Evolutionary conservation across 2,888 invertebrate species (phyloP).

Genomic region (Clitarchus hookeri): DNA sequence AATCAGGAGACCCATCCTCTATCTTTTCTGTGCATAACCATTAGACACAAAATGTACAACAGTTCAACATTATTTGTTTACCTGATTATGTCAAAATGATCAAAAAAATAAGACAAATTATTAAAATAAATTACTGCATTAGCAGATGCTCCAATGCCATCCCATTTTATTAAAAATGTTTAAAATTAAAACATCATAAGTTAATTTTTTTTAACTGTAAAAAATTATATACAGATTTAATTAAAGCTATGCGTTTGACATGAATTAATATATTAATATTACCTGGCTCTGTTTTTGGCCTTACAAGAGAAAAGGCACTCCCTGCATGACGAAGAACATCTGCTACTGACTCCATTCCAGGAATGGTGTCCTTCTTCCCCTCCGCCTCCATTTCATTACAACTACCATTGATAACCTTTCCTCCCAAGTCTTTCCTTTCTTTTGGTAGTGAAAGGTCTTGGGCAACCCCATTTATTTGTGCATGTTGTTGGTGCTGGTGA

Average conservation of each 20-base stretch:
- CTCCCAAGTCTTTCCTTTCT: conserved; percentile 43
- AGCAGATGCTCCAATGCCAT: no score
- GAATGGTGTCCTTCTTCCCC: conserved; percentile 44
- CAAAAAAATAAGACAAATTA: no score
- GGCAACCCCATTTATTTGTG: conserved; percentile 64
- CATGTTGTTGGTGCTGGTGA: conserved; percentile 44
- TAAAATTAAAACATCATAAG: no score
- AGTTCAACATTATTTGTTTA: no score
- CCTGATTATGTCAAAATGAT: no score
- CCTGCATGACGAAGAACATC: conserved; percentile 77
- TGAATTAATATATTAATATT: conserved; percentile 38
- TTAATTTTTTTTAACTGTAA: neutral
- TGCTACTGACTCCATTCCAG: conserved; percentile 69
- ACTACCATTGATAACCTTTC: conserved; percentile 49
- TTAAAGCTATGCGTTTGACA: neutral
- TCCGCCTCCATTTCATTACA: conserved; percentile 39
- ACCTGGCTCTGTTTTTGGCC: conserved; percentile 83
- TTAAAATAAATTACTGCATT: no score
- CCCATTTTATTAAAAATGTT: no score
- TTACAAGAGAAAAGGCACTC: conserved; percentile 85
- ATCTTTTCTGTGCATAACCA: no score
- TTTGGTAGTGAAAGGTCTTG: conserved; percentile 88
- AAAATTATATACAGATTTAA: neutral
- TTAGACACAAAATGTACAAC: no score
- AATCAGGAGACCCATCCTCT: no score